phyloP scores from a whole-genome alignment of 1,140 invertebrate genomes.

The Cyclargus thomasi region DNA sequence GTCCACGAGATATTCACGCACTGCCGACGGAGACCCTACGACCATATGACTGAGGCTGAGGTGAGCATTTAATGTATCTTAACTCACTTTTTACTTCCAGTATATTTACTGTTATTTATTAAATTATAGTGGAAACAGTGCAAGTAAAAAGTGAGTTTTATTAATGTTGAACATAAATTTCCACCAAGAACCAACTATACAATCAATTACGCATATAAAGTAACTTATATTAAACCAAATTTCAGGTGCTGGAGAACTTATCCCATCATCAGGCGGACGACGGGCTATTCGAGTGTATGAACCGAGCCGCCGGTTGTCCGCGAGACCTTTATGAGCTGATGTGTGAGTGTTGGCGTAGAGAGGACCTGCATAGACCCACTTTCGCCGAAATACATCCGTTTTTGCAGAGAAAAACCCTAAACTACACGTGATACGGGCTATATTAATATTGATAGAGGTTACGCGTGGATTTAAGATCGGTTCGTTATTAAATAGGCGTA shows the following conservation, averaged over 20 bases:
- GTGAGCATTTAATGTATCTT: too few relatives aligned
- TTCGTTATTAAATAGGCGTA: too few relatives aligned
- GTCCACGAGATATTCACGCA: slow-evolving; percentile 86
- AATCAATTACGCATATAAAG: too few relatives aligned
- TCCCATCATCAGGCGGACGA: slow-evolving; percentile 79
- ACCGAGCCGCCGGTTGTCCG: slow-evolving; percentile 82
- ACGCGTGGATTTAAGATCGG: too few relatives aligned
- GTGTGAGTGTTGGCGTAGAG: slow-evolving; percentile 91
- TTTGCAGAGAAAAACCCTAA: slow-evolving; percentile 88
- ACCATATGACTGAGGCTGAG: slow-evolving; percentile 78
- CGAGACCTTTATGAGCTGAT: slow-evolving; percentile 92
- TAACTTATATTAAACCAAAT: too few relatives aligned
- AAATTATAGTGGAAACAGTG: too few relatives aligned
- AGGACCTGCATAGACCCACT: slow-evolving; percentile 85
- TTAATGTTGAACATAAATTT: too few relatives aligned
- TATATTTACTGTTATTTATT: neutral
- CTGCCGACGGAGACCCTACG: slow-evolving; percentile 82
- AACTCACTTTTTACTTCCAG: neutral
- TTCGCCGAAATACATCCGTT: slow-evolving; percentile 93
- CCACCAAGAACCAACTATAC: too few relatives aligned
- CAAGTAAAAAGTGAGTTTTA: too few relatives aligned
- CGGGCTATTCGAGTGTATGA: slow-evolving; percentile 79
- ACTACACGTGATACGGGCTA: slow-evolving; percentile 72
- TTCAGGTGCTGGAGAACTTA: slow-evolving; percentile 83
- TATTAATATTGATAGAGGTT: neutral